These are phyloP conservation scores for Phyllostomus hastatus DNA, from an alignment of 2,113 vertebrate genomes.

Conservation along the genomic window DNA sequence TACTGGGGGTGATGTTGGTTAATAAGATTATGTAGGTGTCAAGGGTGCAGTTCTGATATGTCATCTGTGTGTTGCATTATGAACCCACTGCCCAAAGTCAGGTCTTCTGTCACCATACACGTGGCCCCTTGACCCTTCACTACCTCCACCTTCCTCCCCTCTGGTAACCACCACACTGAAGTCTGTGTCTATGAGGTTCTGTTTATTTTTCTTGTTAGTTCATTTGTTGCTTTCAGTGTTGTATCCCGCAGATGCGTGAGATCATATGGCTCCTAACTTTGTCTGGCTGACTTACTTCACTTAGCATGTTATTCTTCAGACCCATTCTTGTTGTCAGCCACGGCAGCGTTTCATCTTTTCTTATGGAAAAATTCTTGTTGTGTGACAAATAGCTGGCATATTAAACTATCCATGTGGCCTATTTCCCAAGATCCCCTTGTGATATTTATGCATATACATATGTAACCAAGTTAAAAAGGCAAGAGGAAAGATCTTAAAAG, in stretches of 20 bases:
- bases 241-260: neutral
- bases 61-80: neutral
- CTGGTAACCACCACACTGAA: neutral
- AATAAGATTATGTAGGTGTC: neutral
- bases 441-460: neutral
- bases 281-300: neutral
- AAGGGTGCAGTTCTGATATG: neutral
- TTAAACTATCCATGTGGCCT: neutral
- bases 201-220: neutral
- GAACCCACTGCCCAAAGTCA: neutral
- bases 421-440: neutral
- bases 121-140: neutral
- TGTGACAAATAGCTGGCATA: neutral
- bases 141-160: neutral
- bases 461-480: neutral
- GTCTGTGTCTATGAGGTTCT: neutral
- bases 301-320: neutral
- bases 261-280: neutral
- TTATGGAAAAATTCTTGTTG: neutral
- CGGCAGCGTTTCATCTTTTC: neutral
- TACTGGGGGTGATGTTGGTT: neutral
- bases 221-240: neutral
- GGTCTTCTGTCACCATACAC: neutral
- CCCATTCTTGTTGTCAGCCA: neutral
- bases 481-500: neutral